phyloP scores from a whole-genome alignment of 2,797 vertebrate genomes.

The Aphelocoma californica region DNA sequence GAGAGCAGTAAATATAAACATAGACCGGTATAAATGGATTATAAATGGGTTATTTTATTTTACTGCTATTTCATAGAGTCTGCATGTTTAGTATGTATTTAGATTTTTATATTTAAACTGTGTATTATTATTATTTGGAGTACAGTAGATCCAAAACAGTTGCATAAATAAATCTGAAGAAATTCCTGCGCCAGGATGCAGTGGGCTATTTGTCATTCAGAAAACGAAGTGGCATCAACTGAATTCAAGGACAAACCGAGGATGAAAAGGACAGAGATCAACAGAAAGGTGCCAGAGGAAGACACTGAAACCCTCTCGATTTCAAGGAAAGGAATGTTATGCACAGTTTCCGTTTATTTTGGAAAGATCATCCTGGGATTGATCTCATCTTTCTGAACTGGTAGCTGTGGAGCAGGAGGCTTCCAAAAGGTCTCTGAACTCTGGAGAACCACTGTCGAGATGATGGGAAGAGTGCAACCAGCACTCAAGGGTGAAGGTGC shows the following conservation, averaged over 20 bases:
- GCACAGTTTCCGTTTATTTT: not conserved
- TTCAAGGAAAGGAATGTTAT: not conserved
- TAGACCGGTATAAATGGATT: not conserved
- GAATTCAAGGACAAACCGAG: constrained; percentile 33
- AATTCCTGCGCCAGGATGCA: constrained; percentile 7
- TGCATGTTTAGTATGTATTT: not conserved
- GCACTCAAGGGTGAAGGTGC: not conserved
- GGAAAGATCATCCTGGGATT: not conserved
- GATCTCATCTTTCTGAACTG: not conserved
- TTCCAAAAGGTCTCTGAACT: not conserved
- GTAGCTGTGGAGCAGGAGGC: not conserved
- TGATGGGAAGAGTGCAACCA: not conserved
- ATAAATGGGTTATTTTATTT: not conserved
- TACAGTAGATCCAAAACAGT: not conserved
- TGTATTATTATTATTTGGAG: not conserved
- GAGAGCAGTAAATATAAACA: not conserved
- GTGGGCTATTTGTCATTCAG: constrained; percentile 33
- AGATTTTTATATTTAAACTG: not conserved
- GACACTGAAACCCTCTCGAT: not conserved
- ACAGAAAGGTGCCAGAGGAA: constrained; percentile 39
- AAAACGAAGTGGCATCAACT: not conserved
- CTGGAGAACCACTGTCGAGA: not conserved
- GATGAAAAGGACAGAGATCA: constrained; percentile 45
- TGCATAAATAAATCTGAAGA: constrained; percentile 3
- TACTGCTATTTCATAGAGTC: not conserved